These are phyloP conservation scores for Drosophila varians DNA, from an alignment of 1,140 invertebrate species.

Conservation along the genomic window DNA sequence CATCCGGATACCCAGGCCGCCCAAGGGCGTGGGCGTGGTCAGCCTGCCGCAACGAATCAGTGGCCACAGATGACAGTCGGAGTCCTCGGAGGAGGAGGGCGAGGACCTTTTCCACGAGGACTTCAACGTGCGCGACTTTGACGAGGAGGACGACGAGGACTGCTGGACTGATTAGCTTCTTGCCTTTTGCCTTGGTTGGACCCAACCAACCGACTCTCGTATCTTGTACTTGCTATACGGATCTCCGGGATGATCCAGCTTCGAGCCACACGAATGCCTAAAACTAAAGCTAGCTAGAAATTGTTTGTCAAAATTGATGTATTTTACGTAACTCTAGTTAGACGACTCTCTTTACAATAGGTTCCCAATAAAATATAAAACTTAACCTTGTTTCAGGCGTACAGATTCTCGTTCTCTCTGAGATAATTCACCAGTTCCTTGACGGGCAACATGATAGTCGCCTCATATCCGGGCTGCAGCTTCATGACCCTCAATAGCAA, in stretches of 20 bases:
- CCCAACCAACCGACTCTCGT: constrained; percentile 12
- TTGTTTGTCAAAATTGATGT: constrained; percentile 36
- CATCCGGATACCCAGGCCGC: constrained; percentile 77
- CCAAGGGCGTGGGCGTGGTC: constrained; percentile 63
- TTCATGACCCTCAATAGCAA: constrained; percentile 62
- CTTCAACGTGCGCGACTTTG: constrained; percentile 75
- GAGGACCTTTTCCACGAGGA: constrained; percentile 81
- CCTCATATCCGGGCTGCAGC: constrained; percentile 58
- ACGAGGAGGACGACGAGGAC: constrained; percentile 69
- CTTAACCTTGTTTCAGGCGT: constrained; percentile 4
- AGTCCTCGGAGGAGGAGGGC: constrained; percentile 78
- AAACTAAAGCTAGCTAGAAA: constrained; percentile 47
- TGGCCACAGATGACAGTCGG: constrained; percentile 79
- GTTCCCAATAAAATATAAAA: constrained; percentile 28
- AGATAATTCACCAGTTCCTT: constrained; percentile 64
- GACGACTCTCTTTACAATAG: constrained; percentile 35
- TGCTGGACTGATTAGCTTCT: constrained; percentile 75
- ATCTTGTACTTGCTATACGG: constrained; percentile 31
- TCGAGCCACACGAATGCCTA: constrained; percentile 36
- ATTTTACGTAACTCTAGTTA: constrained; percentile 43
- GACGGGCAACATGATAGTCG: constrained; percentile 59
- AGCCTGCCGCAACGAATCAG: constrained; percentile 68
- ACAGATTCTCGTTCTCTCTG: constrained; percentile 22
- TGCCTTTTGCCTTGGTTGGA: constrained; percentile 4
- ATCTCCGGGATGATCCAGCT: constrained; percentile 19